Conservation (phyloP, 2,113 vertebrate genomes). For the Prinia subflava region DNA sequence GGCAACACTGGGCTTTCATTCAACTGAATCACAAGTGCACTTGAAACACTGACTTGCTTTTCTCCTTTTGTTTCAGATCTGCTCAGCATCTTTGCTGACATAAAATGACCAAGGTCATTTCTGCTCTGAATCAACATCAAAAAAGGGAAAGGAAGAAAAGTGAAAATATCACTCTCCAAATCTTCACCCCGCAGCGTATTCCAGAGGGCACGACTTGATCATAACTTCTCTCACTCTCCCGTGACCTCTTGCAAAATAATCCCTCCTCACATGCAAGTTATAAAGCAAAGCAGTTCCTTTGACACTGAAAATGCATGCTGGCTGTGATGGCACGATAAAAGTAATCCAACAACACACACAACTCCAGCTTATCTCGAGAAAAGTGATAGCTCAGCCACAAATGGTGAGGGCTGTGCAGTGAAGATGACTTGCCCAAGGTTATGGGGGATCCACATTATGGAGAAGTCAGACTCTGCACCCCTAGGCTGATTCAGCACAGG, state of each 20-base stretch:
- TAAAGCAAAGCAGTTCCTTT: slow-evolving; percentile 54
- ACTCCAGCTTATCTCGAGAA: slow-evolving; percentile 66
- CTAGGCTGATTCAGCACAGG: background rate
- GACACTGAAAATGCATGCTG: background rate
- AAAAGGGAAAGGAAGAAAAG: slow-evolving; percentile 1
- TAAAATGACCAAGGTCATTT: slow-evolving; percentile 39
- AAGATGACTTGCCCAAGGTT: background rate
- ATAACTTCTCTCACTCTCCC: slow-evolving; percentile 60
- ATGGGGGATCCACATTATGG: background rate
- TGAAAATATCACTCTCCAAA: slow-evolving; percentile 9
- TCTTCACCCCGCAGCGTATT: slow-evolving; percentile 18
- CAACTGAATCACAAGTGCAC: slow-evolving; percentile 40
- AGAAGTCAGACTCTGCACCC: background rate
- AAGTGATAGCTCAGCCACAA: slow-evolving; percentile 56
- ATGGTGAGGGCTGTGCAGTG: background rate
- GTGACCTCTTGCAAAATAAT: slow-evolving; percentile 65
- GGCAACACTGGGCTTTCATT: slow-evolving; percentile 42
- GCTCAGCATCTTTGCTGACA: slow-evolving; percentile 39
- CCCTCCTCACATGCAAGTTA: background rate
- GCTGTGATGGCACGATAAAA: slow-evolving; percentile 64
- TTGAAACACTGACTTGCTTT: slow-evolving; percentile 20
- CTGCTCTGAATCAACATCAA: slow-evolving; percentile 58
- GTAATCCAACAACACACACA: slow-evolving; percentile 41
- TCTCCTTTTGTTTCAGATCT: slow-evolving; percentile 48
- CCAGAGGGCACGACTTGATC: background rate